A percentile compares a stretch with the other conserved stretches of the same genome.
Conservation (phyloP, 2,797 vertebrate genomes). For the Peromyscus aztecus region DNA sequence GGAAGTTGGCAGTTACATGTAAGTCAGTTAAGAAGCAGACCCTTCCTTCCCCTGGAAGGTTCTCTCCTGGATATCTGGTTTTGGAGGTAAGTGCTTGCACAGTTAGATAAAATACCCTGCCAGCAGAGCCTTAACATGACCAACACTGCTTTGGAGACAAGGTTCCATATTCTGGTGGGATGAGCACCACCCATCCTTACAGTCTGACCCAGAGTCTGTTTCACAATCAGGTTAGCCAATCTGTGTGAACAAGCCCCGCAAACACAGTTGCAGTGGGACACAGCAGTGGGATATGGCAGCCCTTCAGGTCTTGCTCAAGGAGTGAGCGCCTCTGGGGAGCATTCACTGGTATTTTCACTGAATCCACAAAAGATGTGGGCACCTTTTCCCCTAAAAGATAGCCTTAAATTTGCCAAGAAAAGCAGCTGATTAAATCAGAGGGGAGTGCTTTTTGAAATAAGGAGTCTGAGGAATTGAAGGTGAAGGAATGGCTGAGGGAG, state of each 20-base stretch:
- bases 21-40: neutral
- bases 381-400: neutral
- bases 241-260: neutral
- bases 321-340: neutral
- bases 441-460: conserved; percentile 31
- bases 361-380: conserved; percentile 31
- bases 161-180: neutral
- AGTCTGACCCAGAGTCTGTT: neutral
- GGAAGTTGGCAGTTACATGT: neutral
- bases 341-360: neutral
- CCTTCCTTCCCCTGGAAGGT: conserved; percentile 18
- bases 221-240: neutral
- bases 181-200: neutral
- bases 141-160: conserved; percentile 38
- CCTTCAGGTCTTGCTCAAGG: neutral
- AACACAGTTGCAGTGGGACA: neutral
- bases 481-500: neutral
- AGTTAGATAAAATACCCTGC: neutral
- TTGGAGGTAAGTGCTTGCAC: neutral
- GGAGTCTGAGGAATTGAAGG: neutral
- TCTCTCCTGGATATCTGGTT: neutral
- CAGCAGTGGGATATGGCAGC: neutral
- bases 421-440: neutral
- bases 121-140: neutral
- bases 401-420: neutral